Percentiles rank a stretch among this genome's conserved stretches.
phyloP scores from a whole-genome alignment of 2,888 invertebrate species.

The Eilema caniola region DNA sequence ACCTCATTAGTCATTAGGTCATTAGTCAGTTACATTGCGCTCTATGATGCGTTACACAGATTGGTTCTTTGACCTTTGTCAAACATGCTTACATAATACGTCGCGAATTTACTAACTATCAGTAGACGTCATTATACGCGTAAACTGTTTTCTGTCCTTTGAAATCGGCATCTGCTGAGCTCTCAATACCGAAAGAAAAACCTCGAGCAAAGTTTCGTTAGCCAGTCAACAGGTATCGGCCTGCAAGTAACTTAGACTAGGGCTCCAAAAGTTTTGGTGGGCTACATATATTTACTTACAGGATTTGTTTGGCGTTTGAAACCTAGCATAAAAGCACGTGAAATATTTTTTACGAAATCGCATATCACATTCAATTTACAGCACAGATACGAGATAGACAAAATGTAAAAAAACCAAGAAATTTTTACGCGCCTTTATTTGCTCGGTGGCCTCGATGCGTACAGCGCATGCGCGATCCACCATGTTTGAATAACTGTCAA shows the following conservation, averaged over 20 bases:
- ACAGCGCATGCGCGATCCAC: conserved; percentile 36
- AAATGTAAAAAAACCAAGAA: conserved; percentile 16
- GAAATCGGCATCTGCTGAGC: not conserved
- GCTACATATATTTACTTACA: no score
- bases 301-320: no score
- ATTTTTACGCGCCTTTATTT: conserved; percentile 41
- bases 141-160: conserved; percentile 4
- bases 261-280: no score
- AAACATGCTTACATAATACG: not conserved
- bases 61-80: conserved; percentile 47
- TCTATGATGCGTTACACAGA: conserved; percentile 61
- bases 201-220: no score
- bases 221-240: no score
- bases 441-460: conserved; percentile 16
- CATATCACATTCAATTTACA: not conserved
- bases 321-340: no score
- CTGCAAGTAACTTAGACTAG: no score
- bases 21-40: conserved; percentile 57
- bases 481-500: conserved; percentile 76
- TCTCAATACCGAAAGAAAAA: no score
- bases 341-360: not conserved
- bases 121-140: not conserved
- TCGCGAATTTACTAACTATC: not conserved
- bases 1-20: conserved; percentile 65
- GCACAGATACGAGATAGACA: conserved; percentile 4